Evolutionary conservation across 2,888 invertebrate species (phyloP).

Genomic region (Trachelus tabidus): DNA sequence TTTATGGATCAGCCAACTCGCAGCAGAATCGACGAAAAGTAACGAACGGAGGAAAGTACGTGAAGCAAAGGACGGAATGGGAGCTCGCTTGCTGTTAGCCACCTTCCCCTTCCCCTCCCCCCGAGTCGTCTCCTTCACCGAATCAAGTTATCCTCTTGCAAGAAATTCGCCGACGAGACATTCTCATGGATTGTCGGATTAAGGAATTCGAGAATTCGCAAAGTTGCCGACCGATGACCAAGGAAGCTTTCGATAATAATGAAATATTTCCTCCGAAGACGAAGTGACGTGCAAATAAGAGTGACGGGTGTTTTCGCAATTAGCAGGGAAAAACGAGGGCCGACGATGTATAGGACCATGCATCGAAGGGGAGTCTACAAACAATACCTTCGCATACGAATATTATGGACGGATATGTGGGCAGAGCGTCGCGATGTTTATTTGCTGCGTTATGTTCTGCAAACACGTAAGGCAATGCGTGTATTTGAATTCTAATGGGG

Average conservation of each 20-base stretch:
- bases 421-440: constrained; percentile 37
- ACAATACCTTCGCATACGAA: background rate
- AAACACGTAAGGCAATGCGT: constrained; percentile 51
- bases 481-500: constrained; percentile 47
- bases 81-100: background rate
- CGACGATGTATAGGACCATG: background rate
- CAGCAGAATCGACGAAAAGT: too few relatives aligned
- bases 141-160: too few relatives aligned
- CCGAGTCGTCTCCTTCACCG: too few relatives aligned
- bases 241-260: background rate
- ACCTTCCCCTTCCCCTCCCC: background rate
- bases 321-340: constrained; percentile 28
- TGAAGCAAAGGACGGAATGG: too few relatives aligned
- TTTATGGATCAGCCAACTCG: constrained; percentile 42
- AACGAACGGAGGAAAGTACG: too few relatives aligned
- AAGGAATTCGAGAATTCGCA: background rate
- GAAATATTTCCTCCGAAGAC: background rate
- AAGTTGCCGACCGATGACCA: background rate
- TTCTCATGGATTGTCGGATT: too few relatives aligned
- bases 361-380: background rate
- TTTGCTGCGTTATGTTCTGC: constrained; percentile 53
- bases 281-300: constrained; percentile 35
- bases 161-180: too few relatives aligned
- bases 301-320: constrained; percentile 41
- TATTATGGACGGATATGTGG: constrained; percentile 39